Percentiles rank a stretch among this genome's conserved stretches.
These are phyloP conservation scores for Arizona elegans DNA, from an alignment of 2,113 vertebrate genomes.

Conservation along the genomic window DNA sequence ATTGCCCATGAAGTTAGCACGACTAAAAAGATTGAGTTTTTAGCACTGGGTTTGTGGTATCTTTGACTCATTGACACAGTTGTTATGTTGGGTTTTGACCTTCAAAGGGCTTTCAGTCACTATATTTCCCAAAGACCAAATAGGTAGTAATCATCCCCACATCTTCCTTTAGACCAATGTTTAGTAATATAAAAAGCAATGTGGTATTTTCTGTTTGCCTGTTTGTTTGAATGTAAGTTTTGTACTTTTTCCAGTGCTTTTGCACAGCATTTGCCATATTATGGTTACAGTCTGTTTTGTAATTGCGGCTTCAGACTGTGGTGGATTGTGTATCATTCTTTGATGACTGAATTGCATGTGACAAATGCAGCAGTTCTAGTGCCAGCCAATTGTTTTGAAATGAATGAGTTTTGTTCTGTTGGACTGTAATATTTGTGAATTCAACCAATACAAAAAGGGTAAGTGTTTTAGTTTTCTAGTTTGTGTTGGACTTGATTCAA, in stretches of 20 bases:
- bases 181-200: constrained; percentile 9
- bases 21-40: constrained; percentile 15
- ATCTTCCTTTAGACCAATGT: constrained; percentile 14
- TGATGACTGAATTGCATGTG: constrained; percentile 1
- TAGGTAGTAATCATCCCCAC: constrained; percentile 3
- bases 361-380: background rate
- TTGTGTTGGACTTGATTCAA: background rate
- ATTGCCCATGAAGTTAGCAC: background rate
- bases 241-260: background rate
- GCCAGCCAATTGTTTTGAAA: background rate
- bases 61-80: constrained; percentile 19
- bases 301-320: constrained; percentile 13
- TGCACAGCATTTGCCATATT: constrained; percentile 16
- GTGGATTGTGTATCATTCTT: background rate
- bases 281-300: constrained; percentile 8
- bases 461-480: background rate
- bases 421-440: background rate
- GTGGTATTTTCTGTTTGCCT: background rate
- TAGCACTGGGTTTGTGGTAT: constrained; percentile 7
- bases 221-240: constrained; percentile 33
- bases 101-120: constrained; percentile 30
- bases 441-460: constrained; percentile 15
- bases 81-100: background rate
- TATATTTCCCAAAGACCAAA: background rate
- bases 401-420: background rate